Evolutionary conservation across 2,797 vertebrate species (phyloP), one percentile per base, ranked within the genome.

Genomic region (Chiroxiphia lanceolata): DNA sequence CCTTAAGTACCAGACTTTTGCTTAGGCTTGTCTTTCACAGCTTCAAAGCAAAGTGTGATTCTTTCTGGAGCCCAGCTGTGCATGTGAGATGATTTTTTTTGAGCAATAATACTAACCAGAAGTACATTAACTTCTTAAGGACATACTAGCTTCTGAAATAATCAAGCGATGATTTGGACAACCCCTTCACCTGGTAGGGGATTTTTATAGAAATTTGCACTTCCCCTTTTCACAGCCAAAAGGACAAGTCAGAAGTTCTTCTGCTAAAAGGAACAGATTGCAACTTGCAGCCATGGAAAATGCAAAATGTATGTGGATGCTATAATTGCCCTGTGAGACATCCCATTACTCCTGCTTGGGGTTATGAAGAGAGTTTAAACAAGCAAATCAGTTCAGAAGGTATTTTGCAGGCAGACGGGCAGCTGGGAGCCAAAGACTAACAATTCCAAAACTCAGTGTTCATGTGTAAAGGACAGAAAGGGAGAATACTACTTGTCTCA

Each of bases 51-150:
- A 96, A 45, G 75, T 34, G n/a, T 44, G 54, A 75, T 51, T 69
- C 72, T 88, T 91, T 82, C 79, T 85, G 89, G 63, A 92, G 40
- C 40, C n/a, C 92, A 91, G 74, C 47, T 92, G 80, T 20, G 53
- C 61, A 38, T 64, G 65, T 87, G 54, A 82, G 33, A 67, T n/a
- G 27, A 3, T 67, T 11, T 42, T 88, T 95, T 93, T 38, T 79
- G 21, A 81, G 72, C n/a, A 68, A 25, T 79, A 87, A 75, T 27
- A n/a, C 48, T 75, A 87, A 71, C 51, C 50, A 84, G 45, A 64
- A 57, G 10, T 40, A 42, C 6, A 6, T 68, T 47, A 91, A 70
- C 48, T 84, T 87, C 61, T 59, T 53, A 69, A 82, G 45, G 82
- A 74, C 34, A 13, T 14, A 60, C 7, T n/a, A 53, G 25, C n/a